Base-by-base conservation (phyloP, 2,113 vertebrate genomes). In the Terrapene triunguis region DNA sequence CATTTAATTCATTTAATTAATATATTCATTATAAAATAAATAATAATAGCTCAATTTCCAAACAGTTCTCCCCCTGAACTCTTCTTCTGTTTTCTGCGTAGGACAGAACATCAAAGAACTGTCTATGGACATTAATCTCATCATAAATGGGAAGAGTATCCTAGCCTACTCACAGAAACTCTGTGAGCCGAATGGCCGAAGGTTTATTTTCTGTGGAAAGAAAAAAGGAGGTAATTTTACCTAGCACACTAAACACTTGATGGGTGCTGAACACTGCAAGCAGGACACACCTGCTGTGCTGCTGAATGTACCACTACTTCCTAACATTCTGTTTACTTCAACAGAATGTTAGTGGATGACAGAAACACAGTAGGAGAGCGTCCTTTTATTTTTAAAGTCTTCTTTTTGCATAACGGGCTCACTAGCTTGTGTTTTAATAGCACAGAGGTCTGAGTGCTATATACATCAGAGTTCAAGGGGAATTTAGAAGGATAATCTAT, bases 201-300 rank as follows among this genome's bases (percentile, higher is more conserved):
- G 96, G 80, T 97, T 98, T 50, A 91, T 96, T 54, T 98, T 98
- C 97, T 99, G 98, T 17, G 98, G 98, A 90, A 98, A 82, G 93
- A 98, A 97, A 93, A 98, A 98, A 98, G 98, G 98, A 98, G 98
- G 98, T 98, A 98, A 98, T 97, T 32, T 96, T 93, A 76, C 29
- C 42, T 59, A 55, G 79, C 84, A 29, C 27, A 54, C 78, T 48
- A 16, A 65, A 27, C 48, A 59, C 90, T 54, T 78, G 85, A 90
- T 80, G 50, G 59, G 38, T 81, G 10, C 89, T 82, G 84, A 90
- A 88, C 89, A 35, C 83, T 82, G 53, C 54, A 69, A 96, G 90
- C 89, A 91, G 93, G 87, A 90, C 84, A 47, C 35, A 84, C 89
- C 82, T 0, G 0, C 92, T 91, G 87, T 93, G 87, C 84, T 88